Evolutionary conservation across 2,888 invertebrate genomes (phyloP), one percentile per base, ranked within the genome.

Genomic region (Sericinus montela): DNA sequence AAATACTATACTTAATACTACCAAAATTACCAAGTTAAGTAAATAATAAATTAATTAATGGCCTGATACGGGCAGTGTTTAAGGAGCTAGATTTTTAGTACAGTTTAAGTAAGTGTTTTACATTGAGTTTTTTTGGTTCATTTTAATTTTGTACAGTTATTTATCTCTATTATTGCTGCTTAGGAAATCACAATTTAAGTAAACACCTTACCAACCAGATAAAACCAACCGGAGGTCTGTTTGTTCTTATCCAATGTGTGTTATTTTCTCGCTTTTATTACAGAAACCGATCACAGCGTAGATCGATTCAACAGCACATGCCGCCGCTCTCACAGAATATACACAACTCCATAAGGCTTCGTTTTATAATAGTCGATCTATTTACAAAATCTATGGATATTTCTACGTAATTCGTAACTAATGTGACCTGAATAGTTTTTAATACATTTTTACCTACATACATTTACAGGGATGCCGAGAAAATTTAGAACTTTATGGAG

Each of bases 301-400:
- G 35, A 45, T 45, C 45, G 45, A 45, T 45, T 16, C 16, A 16
- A 15, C 13, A 14, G 15, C 45, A 36, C 14, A 14, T 28, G 45
- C 29, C 37, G 3, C 8, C 37, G 29, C 45, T 37, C 45, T 11
- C 45, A 45, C 45, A 28, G n/a, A 37, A 29, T 16, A 35, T 37
- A 29, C 29, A 28, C 9, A n/a, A 9, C 28, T 45, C 36, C 29
- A 45, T 45, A 16, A 19, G 9, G 10, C 13, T 5, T n/a, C 36
- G 13, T 23, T 32, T 28, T 29, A 11, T n/a, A n/a, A n/a, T n/a
- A n/a, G n/a, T 32, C 11, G 10, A 32, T n/a, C 32, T 5, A 32
- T 25, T 23, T 16, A 9, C 8, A 30, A 9, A 32, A 28, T 32
- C 3, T 32, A 38, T 1, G 25, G 2, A 19, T 19, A 19, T 3